Base-by-base conservation (phyloP, 2,888 invertebrate genomes). In the Cantharis flavilabris region DNA sequence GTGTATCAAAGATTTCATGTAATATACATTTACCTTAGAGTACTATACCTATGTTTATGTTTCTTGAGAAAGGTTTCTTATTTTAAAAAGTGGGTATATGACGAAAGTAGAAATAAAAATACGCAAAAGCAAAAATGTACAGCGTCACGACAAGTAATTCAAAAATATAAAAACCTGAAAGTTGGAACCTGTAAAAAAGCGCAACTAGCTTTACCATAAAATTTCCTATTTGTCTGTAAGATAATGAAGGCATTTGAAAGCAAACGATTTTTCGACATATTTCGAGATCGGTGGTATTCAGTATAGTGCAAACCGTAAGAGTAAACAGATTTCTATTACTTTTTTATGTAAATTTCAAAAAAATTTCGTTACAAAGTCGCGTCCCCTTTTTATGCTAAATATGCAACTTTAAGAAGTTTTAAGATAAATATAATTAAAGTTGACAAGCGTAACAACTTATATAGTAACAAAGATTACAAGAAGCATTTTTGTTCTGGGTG, bases 231-330 rank as follows among this genome's bases (percentile, higher is more conserved):
- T 83, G 85, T 85, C 85, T 85, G 84, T 81, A 80, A 79, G 84
- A 81, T 86, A 86, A 87, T 86, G 87, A 86, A 84, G 86, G 84
- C 86, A 87, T 87, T 87, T 83, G 83, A 82, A 86, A 80, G 86
- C 87, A 85, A 85, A 86, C 83, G 83, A 84, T 84, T 84, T 78
- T 81, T 80, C 83, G 82, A 84, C 83, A 84, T 85, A 85, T 85
- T 84, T 84, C 82, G 84, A 49, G 49, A 82, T 79, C 79, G 80
- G 75, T 79, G 76, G 76, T 72, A 80, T 81, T 79, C 81, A 79
- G 73, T 78, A 77, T 80, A 80, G 71, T 70, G 64, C 70, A 72
- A 13, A 70, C 14, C 26, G 28, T 63, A 69, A 69, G 72, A 30
- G 69, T 71, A 74, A 79, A 80, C 78, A 81, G 72, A 72, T 76